Base-by-base conservation (phyloP, 2,113 vertebrate species). In the Aphyosemion australe region DNA sequence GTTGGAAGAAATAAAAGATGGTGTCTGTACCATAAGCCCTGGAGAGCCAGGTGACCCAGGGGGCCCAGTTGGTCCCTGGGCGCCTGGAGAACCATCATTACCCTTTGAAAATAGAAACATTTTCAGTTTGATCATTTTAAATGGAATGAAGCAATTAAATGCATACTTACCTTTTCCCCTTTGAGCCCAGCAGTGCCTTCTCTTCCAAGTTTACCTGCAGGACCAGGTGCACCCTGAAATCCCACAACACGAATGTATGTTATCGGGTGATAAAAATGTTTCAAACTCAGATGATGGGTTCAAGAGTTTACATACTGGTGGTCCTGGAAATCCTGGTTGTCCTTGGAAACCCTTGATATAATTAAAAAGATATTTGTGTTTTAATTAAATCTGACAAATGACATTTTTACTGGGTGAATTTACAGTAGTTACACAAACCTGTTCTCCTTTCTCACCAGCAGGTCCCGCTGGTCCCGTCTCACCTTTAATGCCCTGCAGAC, bases 331-430 rank as follows among this genome's bases (percentile, higher is more conserved):
- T 67, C 97, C 96, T 0, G 96, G 94, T 46, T 92, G 92, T 78
- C 97, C 97, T 93, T 93, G 93, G 83, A 97, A 98, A 65, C 97
- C 97, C 97, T 98, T 66, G 0, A n/a, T n/a, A n/a, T n/a, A n/a
- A n/a, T n/a, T n/a, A n/a, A n/a, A n/a, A n/a, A n/a, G n/a, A n/a
- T 1, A 5, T 4, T 37, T 37, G 34, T 10, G 34, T 16, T 19
- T 26, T 9, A 14, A 61, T 46, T 34, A 2, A 12, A 43, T 62
- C 9, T n/a, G 19, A 18, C 26, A 26, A 26, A 26, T 16, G 11
- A 13, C 10, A 9, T 12, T 18, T 48, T 48, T 19, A 19, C 8
- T 19, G 46, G 2, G 16, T 19, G 16, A 56, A 56, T 19, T 20
- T 19, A 8, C 2, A 8, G 51, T 34, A 34, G 15, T 56, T 41